Base-by-base conservation (phyloP, 2,888 invertebrate species). In the Leucania comma region DNA sequence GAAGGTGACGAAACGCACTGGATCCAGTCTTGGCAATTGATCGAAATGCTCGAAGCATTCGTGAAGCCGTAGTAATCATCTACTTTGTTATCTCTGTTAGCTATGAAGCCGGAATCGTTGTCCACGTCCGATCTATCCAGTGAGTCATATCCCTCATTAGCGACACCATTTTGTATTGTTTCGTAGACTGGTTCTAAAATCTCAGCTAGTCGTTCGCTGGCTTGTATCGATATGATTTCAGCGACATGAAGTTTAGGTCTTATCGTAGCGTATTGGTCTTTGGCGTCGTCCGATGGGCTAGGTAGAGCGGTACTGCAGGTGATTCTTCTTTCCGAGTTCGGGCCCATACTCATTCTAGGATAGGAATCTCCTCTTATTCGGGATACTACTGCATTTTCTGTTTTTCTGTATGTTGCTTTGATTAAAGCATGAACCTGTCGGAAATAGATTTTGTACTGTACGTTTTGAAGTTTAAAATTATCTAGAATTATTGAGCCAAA, bases 181-280 rank as follows among this genome's bases (percentile, higher is more conserved):
- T 96, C 96, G 67, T 95, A 95, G 2, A 94, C 90, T 20, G 96
- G 96, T 65, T 96, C 95, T 71, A 96, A 87, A 59, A 95, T 93
- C 75, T 95, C 95, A 3, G 95, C 95, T 32, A 95, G 85, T 77
- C 92, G 86, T 87, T 96, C 95, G 67, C 90, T 94, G 2, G 93
- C 91, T 87, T 94, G 94, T 86, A 96, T 93, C 0, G 96, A 95
- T 84, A 95, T 93, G 60, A 95, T 94, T 91, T 95, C 95, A 46
- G 96, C 96, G 10, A 94, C 95, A 70, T 95, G 95, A 64, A 94
- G 69, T 70, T 93, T 93, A 0, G 93, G 92, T 81, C 86, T 86
- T 77, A 92, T 89, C 12, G 86, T 85, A 22, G 88, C 85, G 65
- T 92, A 90, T 61, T 90, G 85, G 38, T 91, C 88, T 76, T 93